Evolutionary conservation across 2,113 vertebrate genomes (phyloP).

Genomic region (Eulemur macaco): DNA sequence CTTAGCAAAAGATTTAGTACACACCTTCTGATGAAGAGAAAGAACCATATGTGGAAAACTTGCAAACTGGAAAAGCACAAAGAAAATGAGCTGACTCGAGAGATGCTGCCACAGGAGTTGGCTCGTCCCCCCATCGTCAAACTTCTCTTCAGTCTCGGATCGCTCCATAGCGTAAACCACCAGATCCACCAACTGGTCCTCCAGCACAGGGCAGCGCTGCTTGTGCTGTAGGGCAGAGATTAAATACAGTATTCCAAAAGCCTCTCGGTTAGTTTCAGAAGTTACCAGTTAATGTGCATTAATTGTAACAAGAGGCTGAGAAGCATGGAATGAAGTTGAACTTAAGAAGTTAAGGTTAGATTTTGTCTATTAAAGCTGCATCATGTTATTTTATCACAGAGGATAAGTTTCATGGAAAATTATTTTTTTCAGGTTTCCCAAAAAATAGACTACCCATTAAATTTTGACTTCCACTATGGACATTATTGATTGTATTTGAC

Average conservation of each 20-base stretch:
- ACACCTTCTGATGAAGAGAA: conserved; percentile 98
- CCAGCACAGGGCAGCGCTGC: conserved; percentile 97
- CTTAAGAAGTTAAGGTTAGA: conserved; percentile 84
- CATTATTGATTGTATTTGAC: not conserved
- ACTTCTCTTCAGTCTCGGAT: conserved; percentile 98
- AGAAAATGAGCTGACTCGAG: conserved; percentile 99
- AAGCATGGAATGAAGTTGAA: conserved; percentile 89
- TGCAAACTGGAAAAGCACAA: conserved; percentile 99
- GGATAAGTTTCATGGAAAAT: not conserved
- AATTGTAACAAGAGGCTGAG: conserved; percentile 82
- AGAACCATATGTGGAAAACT: conserved; percentile 99
- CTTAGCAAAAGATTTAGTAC: not conserved
- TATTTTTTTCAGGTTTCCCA: not conserved
- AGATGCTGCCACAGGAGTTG: conserved; percentile 99
- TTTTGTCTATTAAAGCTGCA: conserved; percentile 88
- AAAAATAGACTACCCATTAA: not conserved
- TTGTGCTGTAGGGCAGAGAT: conserved; percentile 94
- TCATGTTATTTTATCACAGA: conserved; percentile 78
- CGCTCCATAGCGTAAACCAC: conserved; percentile 99
- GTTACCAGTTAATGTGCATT: conserved; percentile 68
- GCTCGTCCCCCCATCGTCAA: conserved; percentile 98
- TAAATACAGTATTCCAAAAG: conserved; percentile 86
- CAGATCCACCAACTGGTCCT: conserved; percentile 99
- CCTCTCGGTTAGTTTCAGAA: conserved; percentile 73
- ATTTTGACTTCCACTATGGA: conserved; percentile 22